Evolutionary conservation across 2,113 vertebrate genomes (phyloP).

Genomic region (Pygoscelis antarcticus): DNA sequence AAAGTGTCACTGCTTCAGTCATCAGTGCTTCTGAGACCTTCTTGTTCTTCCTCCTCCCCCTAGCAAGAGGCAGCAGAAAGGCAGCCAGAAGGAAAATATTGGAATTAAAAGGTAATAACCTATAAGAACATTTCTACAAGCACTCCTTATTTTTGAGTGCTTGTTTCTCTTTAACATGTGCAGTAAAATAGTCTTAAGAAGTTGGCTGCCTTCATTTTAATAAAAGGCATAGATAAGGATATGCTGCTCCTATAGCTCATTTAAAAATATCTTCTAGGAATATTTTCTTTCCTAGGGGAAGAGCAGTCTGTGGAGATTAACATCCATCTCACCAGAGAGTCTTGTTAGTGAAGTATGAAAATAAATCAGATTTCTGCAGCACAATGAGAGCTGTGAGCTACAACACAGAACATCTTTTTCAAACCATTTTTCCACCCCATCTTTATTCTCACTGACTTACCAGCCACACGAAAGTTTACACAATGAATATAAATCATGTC

Average conservation of each 20-base stretch:
- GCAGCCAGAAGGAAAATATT: background rate
- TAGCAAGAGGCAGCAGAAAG: background rate
- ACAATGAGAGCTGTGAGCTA: conserved; percentile 11
- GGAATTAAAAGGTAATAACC: background rate
- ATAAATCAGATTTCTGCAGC: conserved; percentile 49
- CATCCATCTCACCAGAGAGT: conserved; percentile 37
- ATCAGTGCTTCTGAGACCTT: background rate
- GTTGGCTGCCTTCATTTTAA: conserved; percentile 15
- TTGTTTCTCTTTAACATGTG: background rate
- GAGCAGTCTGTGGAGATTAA: conserved; percentile 51
- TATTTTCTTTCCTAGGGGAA: background rate
- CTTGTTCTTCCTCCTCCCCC: background rate
- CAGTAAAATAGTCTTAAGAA: background rate
- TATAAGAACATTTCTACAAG: background rate
- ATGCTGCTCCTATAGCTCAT: conserved; percentile 2
- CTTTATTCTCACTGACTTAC: conserved; percentile 46
- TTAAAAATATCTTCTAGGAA: conserved; percentile 55
- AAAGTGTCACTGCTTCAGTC: background rate
- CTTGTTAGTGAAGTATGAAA: conserved; percentile 52
- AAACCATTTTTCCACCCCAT: background rate
- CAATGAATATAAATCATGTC: conserved; percentile 50
- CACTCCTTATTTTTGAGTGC: background rate
- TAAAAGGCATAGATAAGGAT: background rate
- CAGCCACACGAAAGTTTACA: conserved; percentile 29
- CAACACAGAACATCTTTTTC: conserved; percentile 33